These are phyloP conservation scores for Pelobates fuscus DNA, from an alignment of 2,113 vertebrate genomes.

Conservation along the genomic window DNA sequence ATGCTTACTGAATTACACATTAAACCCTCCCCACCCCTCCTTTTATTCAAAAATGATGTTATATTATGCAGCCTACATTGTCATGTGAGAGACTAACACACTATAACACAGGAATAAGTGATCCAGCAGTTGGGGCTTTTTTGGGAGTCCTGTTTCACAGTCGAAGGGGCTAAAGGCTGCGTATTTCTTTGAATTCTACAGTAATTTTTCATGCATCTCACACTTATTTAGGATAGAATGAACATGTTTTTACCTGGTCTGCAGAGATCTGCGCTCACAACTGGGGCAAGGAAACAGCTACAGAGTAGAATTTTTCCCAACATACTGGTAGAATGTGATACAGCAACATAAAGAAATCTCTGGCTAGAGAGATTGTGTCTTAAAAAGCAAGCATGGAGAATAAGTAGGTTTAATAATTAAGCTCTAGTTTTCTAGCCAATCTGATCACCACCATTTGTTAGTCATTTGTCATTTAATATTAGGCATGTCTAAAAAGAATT, in stretches of 20 bases:
- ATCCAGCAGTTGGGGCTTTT: too few relatives aligned
- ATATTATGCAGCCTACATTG: too few relatives aligned
- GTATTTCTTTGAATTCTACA: too few relatives aligned
- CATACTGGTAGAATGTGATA: constrained; percentile 66
- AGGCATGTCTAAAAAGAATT: constrained; percentile 6
- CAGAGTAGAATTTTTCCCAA: constrained; percentile 61
- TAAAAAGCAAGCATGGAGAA: constrained; percentile 62
- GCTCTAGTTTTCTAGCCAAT: constrained; percentile 58
- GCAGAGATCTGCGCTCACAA: constrained; percentile 65
- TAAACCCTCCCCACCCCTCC: too few relatives aligned
- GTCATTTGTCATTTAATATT: constrained; percentile 51
- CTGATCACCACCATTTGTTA: constrained; percentile 54
- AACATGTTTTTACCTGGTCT: constrained; percentile 61
- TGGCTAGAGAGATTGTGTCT: constrained; percentile 56
- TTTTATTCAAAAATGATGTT: too few relatives aligned
- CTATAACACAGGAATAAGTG: too few relatives aligned
- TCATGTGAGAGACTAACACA: too few relatives aligned
- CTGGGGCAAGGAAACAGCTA: constrained; percentile 56
- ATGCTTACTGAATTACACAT: too few relatives aligned
- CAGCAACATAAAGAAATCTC: constrained; percentile 54
- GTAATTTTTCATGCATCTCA: too few relatives aligned
- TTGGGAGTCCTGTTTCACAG: too few relatives aligned
- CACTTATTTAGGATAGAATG: too few relatives aligned
- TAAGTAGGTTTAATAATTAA: constrained; percentile 76
- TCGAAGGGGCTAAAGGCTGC: too few relatives aligned